Evolutionary conservation across 2,113 vertebrate genomes (phyloP), one percentile per base, ranked within the genome.

Genomic region (Pungitius pungitius): DNA sequence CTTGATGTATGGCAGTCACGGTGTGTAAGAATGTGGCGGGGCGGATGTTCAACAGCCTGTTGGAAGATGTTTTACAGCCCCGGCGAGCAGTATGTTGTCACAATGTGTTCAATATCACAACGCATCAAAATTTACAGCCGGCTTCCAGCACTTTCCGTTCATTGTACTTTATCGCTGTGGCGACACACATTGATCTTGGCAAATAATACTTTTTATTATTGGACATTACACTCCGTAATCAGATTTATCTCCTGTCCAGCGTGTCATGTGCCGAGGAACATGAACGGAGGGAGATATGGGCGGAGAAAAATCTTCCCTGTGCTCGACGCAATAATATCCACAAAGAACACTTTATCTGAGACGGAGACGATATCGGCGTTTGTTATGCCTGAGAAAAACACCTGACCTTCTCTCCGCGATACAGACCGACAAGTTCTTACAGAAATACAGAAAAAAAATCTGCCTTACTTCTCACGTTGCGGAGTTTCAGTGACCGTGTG

Each of bases 181-280:
- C 66, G 85, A 88, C 88, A 84, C 85, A 81, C 88, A 90, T 90
- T 92, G 91, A 93, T 93, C 92, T 86, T 82, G 73, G 89, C 90
- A 92, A 92, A 92, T 89, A 92, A 92, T 93, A 88, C 88, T 89
- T 91, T 92, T 92, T 92, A 93, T 92, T 92, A 92, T 92, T 92
- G 88, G 89, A 90, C 91, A 92, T 92, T 92, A 91, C 87, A 81
- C 81, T 82, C 84, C 58, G 62, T 90, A 89, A 90, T 91, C 84
- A 85, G 88, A 92, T 91, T 90, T 92, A 92, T 90, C 88, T 82
- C 90, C 83, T 86, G 90, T 91, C 88, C 87, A 8, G 83, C 72
- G 68, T 78, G 83, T 84, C 81, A n/a, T 78, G 77, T 51, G 24
- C 37, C 17, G 30, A 77, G 80, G 82, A 75, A 71, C 72, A 59